Evolutionary conservation across 2,797 vertebrate species (phyloP).

Genomic region (Prionace glauca): DNA sequence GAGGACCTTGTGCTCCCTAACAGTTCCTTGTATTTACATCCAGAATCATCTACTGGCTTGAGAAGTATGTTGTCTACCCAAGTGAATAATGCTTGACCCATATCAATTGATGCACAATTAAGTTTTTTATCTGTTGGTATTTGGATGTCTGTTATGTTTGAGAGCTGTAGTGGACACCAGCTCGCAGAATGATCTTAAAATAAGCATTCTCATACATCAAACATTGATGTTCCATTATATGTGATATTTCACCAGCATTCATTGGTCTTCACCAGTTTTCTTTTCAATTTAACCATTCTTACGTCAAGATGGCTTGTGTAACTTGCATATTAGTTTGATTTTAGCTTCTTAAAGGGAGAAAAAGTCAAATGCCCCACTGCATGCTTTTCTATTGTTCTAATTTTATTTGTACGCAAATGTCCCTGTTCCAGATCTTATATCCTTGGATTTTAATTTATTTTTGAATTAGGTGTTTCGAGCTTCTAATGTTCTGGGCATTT

Average conservation of each 20-base stretch:
- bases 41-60: not conserved
- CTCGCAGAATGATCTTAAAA: not conserved
- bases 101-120: not conserved
- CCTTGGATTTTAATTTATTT: not conserved
- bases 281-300: not conserved
- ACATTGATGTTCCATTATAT: not conserved
- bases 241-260: not conserved
- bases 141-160: not conserved
- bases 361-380: not conserved
- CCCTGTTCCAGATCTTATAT: not conserved
- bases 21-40: not conserved
- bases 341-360: not conserved
- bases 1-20: not conserved
- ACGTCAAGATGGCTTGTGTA: not conserved
- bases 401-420: not conserved
- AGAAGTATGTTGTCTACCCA: not conserved
- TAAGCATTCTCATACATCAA: not conserved
- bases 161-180: not conserved
- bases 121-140: not conserved
- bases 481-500: not conserved
- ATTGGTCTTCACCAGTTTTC: not conserved
- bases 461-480: not conserved
- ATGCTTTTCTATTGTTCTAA: not conserved
- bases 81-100: not conserved
- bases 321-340: not conserved